Evolutionary conservation across 2,888 invertebrate genomes (phyloP), one percentile per base, ranked within the genome.

Genomic region (Ennomos erosarius): DNA sequence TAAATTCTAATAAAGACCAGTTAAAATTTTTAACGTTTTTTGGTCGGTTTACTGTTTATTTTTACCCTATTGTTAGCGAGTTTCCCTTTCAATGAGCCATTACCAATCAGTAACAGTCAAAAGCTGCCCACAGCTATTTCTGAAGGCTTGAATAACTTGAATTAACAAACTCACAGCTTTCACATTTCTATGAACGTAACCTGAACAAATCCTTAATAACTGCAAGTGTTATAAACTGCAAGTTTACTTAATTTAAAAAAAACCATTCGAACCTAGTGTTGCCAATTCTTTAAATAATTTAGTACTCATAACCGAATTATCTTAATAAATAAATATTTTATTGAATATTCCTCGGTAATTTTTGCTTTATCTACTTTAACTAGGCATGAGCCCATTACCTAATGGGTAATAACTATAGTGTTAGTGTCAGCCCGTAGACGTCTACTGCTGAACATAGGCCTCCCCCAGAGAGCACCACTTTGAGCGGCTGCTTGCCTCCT

Each of bases 151-250:
- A 52, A 35, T 48, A 46, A 53, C 46, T 46, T 59, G 26, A 53
- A 35, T 42, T 53, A 50, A 60, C 42, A n/a, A n/a, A n/a, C 60
- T 58, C 50, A 43, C 36, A 59, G 46, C 60, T 64, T 64, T 64
- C 67, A 45, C 61, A 10, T 45, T 53, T 56, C 12, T 56, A 62
- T 59, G 39, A 57, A 26, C 60, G 50, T 40, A 59, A 56, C 43
- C 54, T 12, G 53, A 54, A 54, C 49, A 33, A 62, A 56, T 55
- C 56, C 43, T 50, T 38, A 52, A 63, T 54, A 37, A 45, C 36
- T 13, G 9, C 10, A 35, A 10, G 11, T 16, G n/a, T 46, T 13
- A 16, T 40, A 10, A 1, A 26, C 13, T 8, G 36, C 33, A 45
- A 16, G 37, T 44, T 44, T 10, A 10, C 1, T n/a, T 36, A 26